These are phyloP conservation scores for Axis porcinus DNA, from an alignment of 2,113 vertebrate species.

Conservation along the genomic window DNA sequence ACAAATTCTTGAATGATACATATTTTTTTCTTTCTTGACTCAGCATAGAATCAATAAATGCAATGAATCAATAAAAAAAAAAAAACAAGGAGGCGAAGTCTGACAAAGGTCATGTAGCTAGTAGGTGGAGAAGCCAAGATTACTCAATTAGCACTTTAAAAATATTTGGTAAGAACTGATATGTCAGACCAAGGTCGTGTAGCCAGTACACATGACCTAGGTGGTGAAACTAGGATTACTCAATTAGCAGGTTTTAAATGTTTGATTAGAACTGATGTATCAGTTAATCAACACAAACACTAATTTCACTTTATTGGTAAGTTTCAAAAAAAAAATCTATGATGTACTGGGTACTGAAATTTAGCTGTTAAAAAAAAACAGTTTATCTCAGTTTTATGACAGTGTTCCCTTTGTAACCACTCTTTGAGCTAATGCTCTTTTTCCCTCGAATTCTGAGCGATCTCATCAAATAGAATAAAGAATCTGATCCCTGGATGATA, in stretches of 20 bases:
- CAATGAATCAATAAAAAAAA: no score
- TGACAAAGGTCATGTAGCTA: neutral
- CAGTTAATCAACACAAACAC: neutral
- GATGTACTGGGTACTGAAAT: neutral
- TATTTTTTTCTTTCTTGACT: no score
- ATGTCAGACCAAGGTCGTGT: neutral
- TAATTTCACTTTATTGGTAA: neutral
- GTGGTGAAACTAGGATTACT: neutral
- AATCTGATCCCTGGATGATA: neutral
- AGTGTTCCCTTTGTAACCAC: neutral
- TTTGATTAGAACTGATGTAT: neutral
- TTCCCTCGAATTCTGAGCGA: neutral
- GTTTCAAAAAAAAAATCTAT: neutral
- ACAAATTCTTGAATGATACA: neutral
- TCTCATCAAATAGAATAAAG: neutral
- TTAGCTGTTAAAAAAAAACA: neutral
- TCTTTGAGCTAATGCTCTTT: neutral
- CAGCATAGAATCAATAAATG: no score
- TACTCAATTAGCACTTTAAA: neutral
- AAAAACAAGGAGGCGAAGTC: no score
- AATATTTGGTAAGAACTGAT: neutral
- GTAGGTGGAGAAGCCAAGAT: neutral
- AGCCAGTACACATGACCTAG: neutral
- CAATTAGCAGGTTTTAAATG: neutral
- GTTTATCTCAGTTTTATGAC: neutral